Percentiles rank a stretch among this genome's conserved stretches.
Conservation (phyloP, 1,140 invertebrate genomes). For the Lordiphosa mommai region DNA sequence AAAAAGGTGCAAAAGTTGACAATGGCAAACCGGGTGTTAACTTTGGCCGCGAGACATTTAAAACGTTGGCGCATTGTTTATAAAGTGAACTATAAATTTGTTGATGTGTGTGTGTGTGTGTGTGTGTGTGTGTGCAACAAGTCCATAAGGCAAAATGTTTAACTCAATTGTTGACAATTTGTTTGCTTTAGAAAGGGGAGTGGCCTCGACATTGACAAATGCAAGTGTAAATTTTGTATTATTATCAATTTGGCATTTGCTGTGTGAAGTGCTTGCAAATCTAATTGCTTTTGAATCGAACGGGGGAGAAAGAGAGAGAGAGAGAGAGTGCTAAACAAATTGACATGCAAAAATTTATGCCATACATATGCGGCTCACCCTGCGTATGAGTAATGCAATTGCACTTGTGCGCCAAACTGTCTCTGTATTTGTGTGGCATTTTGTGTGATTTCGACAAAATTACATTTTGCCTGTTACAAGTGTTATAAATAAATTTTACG, state of each 20-base stretch:
- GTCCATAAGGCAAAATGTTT: conserved; percentile 5
- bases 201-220: conserved; percentile 16
- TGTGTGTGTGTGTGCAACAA: conserved; percentile 10
- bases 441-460: conserved; percentile 45
- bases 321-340: conserved; percentile 31
- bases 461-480: conserved; percentile 52
- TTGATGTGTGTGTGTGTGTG: conserved; percentile 7
- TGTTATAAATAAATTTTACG: conserved; percentile 47
- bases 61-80: conserved; percentile 4
- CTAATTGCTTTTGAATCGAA: conserved; percentile 48
- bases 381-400: conserved; percentile 44
- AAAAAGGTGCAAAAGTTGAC: conserved; percentile 2
- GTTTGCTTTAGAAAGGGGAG: conserved; percentile 10
- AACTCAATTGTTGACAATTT: not conserved
- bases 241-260: conserved; percentile 35
- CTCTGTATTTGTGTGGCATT: conserved; percentile 11
- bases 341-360: conserved; percentile 42
- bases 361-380: conserved; percentile 15
- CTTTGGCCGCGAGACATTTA: conserved; percentile 19
- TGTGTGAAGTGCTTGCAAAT: conserved; percentile 29
- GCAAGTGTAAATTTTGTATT: conserved; percentile 36
- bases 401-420: not conserved
- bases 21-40: conserved; percentile 15
- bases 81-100: not conserved
- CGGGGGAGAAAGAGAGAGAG: not conserved